These are phyloP conservation scores for Sphaeridia pumilis DNA, from an alignment of 2,888 invertebrate genomes.

Conservation along the genomic window DNA sequence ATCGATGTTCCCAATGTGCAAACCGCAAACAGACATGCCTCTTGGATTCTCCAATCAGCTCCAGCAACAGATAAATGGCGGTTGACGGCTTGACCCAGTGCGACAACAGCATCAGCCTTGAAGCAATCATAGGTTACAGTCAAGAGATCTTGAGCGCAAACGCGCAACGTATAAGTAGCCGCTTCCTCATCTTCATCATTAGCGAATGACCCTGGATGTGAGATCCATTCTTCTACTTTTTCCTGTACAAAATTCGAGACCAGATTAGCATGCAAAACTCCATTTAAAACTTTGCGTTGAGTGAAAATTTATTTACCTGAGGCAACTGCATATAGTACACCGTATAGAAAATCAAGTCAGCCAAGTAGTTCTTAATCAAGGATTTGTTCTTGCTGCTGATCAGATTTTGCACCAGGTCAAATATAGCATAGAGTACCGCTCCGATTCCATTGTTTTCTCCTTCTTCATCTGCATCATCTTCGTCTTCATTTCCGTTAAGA, in stretches of 20 bases:
- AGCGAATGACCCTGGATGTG: conserved; percentile 45
- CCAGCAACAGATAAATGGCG: conserved; percentile 42
- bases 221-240: conserved; percentile 41
- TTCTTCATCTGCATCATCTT: conserved; percentile 51
- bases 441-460: conserved; percentile 43
- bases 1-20: conserved; percentile 30
- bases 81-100: conserved; percentile 41
- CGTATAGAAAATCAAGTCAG: conserved; percentile 44
- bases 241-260: conserved; percentile 35
- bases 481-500: conserved; percentile 49
- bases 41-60: conserved; percentile 38
- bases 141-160: conserved; percentile 45
- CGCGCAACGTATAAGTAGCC: conserved; percentile 45
- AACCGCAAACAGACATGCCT: conserved; percentile 43
- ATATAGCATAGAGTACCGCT: conserved; percentile 44
- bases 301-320: conserved; percentile 40
- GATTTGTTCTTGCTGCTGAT: conserved; percentile 35
- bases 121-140: conserved; percentile 43
- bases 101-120: conserved; percentile 40
- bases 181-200: conserved; percentile 48
- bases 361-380: conserved; percentile 42
- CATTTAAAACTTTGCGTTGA: neutral
- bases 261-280: neutral
- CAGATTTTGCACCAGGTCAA: conserved; percentile 45
- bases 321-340: conserved; percentile 47